These are phyloP conservation scores for Puntigrus tetrazona DNA, from an alignment of 2,113 vertebrate genomes.

Conservation along the genomic window DNA sequence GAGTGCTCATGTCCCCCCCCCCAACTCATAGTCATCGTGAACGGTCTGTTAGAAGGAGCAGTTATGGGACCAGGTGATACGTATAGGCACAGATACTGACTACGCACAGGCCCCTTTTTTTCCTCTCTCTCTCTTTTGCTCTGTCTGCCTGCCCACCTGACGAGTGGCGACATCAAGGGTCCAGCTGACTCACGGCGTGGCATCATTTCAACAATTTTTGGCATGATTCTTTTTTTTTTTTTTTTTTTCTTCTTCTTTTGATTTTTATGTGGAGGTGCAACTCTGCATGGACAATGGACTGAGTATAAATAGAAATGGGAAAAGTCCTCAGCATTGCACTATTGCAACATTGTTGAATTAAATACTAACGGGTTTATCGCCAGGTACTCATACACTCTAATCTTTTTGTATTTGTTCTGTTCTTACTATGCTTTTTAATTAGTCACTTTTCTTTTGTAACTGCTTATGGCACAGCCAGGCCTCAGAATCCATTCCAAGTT, in stretches of 20 bases:
- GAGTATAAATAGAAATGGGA: constrained; percentile 66
- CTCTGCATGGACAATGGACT: constrained; percentile 83
- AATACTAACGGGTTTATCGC: constrained; percentile 82
- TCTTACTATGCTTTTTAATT: constrained; percentile 85
- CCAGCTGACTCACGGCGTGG: constrained; percentile 77
- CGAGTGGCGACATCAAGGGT: constrained; percentile 75
- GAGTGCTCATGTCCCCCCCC: constrained; percentile 81
- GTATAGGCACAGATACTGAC: constrained; percentile 82
- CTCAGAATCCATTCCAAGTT: constrained; percentile 94
- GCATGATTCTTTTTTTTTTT: constrained; percentile 63
- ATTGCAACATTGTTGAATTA: constrained; percentile 73
- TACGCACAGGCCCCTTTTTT: constrained; percentile 69
- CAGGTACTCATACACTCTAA: constrained; percentile 86
- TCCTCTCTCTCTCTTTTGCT: constrained; percentile 38
- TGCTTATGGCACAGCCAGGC: constrained; percentile 89
- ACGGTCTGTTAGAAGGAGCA: constrained; percentile 77
- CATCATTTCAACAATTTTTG: constrained; percentile 66
- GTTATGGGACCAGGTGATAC: constrained; percentile 84
- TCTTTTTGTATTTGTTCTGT: constrained; percentile 80
- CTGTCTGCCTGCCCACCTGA: constrained; percentile 69
- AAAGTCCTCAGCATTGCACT: constrained; percentile 78
- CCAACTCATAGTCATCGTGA: constrained; percentile 76
- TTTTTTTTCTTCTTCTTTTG: constrained; percentile 18
- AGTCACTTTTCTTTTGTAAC: constrained; percentile 77
- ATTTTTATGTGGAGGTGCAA: constrained; percentile 82